A percentile compares a stretch with the other conserved stretches of the same genome.
These are phyloP conservation scores for Desmodus rotundus DNA, from an alignment of 2,113 vertebrate genomes.

Conservation along the genomic window DNA sequence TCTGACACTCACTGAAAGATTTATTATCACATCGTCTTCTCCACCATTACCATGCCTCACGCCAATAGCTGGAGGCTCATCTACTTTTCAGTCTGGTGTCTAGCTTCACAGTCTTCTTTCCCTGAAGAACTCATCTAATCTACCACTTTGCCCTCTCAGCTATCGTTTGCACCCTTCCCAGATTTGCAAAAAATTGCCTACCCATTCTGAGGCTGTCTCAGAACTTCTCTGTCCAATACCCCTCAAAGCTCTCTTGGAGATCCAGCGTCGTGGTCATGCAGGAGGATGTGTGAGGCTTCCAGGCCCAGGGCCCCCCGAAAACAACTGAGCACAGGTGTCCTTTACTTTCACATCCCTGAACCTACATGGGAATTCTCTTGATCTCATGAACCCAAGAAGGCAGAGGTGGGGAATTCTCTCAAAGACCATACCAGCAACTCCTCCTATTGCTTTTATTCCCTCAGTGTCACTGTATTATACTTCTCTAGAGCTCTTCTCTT, in stretches of 20 bases:
- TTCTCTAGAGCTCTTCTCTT: background rate
- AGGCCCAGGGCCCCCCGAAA: background rate
- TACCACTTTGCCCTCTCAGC: background rate
- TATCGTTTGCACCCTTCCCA: background rate
- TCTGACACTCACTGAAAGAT: background rate
- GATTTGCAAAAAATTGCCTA: background rate
- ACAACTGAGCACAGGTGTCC: background rate
- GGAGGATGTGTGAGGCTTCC: background rate
- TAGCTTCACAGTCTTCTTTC: background rate
- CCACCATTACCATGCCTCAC: background rate
- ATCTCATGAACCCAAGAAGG: background rate
- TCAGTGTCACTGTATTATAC: background rate
- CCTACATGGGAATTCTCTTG: background rate
- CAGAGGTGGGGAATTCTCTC: background rate
- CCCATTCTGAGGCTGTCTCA: background rate
- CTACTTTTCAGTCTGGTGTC: background rate
- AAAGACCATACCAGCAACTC: background rate
- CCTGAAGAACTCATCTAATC: background rate
- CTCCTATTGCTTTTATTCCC: background rate
- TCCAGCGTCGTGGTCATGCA: background rate
- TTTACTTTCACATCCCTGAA: background rate
- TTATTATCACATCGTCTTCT: background rate
- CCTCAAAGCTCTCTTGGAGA: background rate
- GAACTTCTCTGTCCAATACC: background rate
- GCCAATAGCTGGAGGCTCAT: background rate